A percentile compares a stretch with the other conserved stretches of the same genome.
Conservation (phyloP, 2,797 vertebrate species). For the Hybognathus amarus region DNA sequence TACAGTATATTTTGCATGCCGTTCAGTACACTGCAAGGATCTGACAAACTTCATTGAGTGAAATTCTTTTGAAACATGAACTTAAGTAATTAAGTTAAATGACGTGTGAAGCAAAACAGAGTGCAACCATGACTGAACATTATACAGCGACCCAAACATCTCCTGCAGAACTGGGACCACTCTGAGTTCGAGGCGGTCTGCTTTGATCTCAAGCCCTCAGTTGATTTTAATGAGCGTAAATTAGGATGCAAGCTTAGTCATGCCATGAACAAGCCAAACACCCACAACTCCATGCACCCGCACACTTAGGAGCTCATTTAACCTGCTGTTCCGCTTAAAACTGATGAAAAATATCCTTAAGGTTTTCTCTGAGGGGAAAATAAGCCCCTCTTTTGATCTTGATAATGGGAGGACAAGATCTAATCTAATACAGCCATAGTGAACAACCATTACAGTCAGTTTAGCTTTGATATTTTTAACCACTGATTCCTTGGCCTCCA, state of each 20-base stretch:
- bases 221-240: constrained; percentile 58
- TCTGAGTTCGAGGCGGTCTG: neutral
- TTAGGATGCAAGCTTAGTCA: constrained; percentile 46
- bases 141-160: neutral
- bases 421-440: constrained; percentile 36
- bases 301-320: constrained; percentile 36
- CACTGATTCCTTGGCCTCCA: constrained; percentile 1
- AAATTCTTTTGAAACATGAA: constrained; percentile 7
- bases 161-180: neutral
- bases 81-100: neutral
- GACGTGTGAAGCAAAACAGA: constrained; percentile 4
- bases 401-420: constrained; percentile 58
- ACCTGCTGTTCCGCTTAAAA: constrained; percentile 41
- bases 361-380: constrained; percentile 55
- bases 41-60: neutral
- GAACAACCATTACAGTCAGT: constrained; percentile 26
- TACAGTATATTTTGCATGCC: neutral
- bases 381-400: constrained; percentile 64
- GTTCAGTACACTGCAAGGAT: neutral
- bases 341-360: constrained; percentile 56
- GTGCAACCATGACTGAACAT: neutral
- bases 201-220: constrained; percentile 41
- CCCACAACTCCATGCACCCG: constrained; percentile 2
- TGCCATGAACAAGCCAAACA: constrained; percentile 6
- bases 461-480: constrained; percentile 20